phyloP scores from a whole-genome alignment of 2,797 vertebrate genomes.

The Oreochromis mossambicus region DNA sequence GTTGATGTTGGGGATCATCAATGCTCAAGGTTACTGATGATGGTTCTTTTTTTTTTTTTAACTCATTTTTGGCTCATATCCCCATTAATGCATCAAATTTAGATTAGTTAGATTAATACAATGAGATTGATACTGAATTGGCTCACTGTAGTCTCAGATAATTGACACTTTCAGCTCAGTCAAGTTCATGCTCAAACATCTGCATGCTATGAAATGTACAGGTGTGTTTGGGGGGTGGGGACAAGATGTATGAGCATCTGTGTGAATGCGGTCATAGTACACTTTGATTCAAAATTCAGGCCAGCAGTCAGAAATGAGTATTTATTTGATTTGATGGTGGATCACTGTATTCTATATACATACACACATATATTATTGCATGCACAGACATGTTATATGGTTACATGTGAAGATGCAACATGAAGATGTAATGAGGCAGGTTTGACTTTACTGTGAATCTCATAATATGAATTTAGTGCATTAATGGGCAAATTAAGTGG shows the following conservation, averaged over 20 bases:
- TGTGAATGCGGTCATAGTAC: not conserved
- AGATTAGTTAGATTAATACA: not conserved
- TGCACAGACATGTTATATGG: not conserved
- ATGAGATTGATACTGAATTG: not conserved
- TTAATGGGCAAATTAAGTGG: accelerated
- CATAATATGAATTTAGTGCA: not conserved
- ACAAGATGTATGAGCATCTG: not conserved
- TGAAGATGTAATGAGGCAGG: accelerated
- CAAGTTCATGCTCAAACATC: not conserved
- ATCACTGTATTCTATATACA: not conserved
- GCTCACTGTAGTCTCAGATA: not conserved
- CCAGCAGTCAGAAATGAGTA: not conserved
- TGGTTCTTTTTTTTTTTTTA: not conserved
- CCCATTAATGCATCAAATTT: not conserved
- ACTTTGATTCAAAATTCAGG: not conserved
- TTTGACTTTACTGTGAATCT: not conserved
- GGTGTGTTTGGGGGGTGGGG: not conserved
- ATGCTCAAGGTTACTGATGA: not conserved
- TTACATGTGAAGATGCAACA: not conserved
- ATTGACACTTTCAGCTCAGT: not conserved
- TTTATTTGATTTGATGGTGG: not conserved
- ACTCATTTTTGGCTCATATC: not conserved
- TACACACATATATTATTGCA: not conserved
- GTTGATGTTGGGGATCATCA: not conserved
- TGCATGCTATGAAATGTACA: not conserved